Evolutionary conservation across 2,888 invertebrate species (phyloP).

Genomic region (Protula sp.): DNA sequence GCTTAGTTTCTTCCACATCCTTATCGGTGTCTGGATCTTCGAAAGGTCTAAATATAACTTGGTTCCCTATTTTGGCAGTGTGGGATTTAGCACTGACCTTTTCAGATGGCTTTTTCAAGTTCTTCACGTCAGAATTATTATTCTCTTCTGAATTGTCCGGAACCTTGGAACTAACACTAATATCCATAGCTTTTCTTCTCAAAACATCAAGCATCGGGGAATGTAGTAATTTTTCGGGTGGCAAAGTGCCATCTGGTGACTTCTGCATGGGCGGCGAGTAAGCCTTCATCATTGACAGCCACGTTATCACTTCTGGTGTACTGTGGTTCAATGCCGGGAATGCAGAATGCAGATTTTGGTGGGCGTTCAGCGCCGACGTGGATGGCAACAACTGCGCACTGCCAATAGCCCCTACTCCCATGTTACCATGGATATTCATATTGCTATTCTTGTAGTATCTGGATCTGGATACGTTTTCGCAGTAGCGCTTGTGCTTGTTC

Average conservation of each 20-base stretch:
- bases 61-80: background rate
- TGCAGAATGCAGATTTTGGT: background rate
- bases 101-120: background rate
- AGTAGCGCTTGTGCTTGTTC: conserved; percentile 92
- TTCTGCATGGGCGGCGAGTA: background rate
- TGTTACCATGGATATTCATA: background rate
- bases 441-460: conserved; percentile 7
- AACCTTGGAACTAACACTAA: no score
- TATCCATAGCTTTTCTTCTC: no score
- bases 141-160: background rate
- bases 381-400: background rate
- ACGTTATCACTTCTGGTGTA: background rate
- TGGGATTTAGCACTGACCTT: background rate
- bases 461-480: conserved; percentile 65
- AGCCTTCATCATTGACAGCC: background rate
- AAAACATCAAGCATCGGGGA: background rate
- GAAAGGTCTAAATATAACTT: background rate
- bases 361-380: background rate
- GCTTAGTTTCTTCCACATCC: background rate
- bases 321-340: background rate
- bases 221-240: no score
- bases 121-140: background rate
- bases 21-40: background rate
- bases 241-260: background rate
- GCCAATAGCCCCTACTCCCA: background rate